Conservation (phyloP, 2,797 vertebrate genomes). For the Esox lucius region DNA sequence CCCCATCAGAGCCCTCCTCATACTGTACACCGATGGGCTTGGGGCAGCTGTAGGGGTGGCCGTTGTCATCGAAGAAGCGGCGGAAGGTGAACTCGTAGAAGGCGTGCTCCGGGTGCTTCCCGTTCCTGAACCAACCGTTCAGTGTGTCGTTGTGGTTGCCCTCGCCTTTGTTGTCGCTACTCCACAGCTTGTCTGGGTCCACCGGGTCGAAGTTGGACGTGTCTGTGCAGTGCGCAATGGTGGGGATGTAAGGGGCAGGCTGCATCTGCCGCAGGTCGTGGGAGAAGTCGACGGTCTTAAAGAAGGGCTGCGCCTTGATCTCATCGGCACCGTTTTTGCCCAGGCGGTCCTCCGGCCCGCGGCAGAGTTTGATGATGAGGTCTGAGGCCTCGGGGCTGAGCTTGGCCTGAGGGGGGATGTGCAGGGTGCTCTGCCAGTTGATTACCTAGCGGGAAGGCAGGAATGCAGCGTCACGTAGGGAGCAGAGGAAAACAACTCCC, state of each 20-base stretch:
- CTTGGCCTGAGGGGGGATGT: constrained; percentile 89
- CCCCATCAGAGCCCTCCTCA: constrained; percentile 80
- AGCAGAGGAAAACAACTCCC: not conserved
- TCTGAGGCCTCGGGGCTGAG: constrained; percentile 92
- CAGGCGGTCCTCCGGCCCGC: constrained; percentile 91
- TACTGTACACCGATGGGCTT: constrained; percentile 89
- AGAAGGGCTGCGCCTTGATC: constrained; percentile 95
- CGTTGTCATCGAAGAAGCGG: constrained; percentile 91
- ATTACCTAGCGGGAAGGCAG: constrained; percentile 84
- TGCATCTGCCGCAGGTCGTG: constrained; percentile 89
- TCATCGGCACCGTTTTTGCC: constrained; percentile 92
- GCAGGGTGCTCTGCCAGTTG: constrained; percentile 93
- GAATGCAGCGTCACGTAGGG: not conserved
- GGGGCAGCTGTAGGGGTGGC: constrained; percentile 94
- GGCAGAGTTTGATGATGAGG: constrained; percentile 91
- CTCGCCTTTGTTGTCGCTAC: constrained; percentile 83
- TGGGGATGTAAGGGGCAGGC: constrained; percentile 90
- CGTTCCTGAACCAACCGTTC: constrained; percentile 92
- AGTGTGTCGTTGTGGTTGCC: constrained; percentile 90
- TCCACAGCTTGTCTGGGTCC: constrained; percentile 95
- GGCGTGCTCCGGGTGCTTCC: constrained; percentile 92
- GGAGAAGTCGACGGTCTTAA: constrained; percentile 90
- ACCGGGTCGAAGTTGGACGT: constrained; percentile 98
- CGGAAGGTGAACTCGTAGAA: constrained; percentile 93
- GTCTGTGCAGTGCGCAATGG: constrained; percentile 93